A percentile compares a stretch with the other conserved stretches of the same genome.
Evolutionary conservation across 2,113 vertebrate species (phyloP).

Genomic region (Calidris pygmaea): DNA sequence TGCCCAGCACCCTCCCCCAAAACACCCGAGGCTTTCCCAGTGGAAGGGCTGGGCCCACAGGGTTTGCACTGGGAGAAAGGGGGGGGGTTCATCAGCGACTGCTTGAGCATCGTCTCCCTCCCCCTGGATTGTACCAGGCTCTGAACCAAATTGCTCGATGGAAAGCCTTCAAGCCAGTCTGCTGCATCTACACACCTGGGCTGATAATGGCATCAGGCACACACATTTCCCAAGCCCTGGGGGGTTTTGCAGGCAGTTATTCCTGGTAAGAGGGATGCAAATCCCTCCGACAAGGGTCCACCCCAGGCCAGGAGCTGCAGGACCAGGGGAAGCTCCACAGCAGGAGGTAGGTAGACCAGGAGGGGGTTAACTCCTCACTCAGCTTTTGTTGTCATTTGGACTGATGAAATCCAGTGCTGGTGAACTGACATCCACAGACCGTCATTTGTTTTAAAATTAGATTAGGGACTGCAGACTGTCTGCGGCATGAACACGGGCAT

Average conservation of each 20-base stretch:
- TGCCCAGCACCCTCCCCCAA: neutral
- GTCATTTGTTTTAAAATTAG: neutral
- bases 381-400: neutral
- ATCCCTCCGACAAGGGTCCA: neutral
- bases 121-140: neutral
- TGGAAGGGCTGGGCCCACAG: neutral
- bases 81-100: neutral
- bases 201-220: neutral
- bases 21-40: neutral
- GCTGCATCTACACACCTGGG: fast-evolving
- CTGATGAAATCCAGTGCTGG: neutral
- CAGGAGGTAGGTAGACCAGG: neutral
- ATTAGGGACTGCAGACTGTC: neutral
- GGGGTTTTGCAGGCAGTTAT: neutral
- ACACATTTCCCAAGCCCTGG: neutral
- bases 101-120: neutral
- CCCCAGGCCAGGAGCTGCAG: neutral
- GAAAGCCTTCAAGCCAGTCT: neutral
- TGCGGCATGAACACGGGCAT: neutral
- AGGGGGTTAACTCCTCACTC: neutral
- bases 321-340: neutral
- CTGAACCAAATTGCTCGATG: neutral
- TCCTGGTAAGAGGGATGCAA: neutral
- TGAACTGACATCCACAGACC: neutral
- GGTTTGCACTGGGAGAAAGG: neutral